Base-by-base conservation (phyloP, 2,888 invertebrate species). In the Campoplex capitator region DNA sequence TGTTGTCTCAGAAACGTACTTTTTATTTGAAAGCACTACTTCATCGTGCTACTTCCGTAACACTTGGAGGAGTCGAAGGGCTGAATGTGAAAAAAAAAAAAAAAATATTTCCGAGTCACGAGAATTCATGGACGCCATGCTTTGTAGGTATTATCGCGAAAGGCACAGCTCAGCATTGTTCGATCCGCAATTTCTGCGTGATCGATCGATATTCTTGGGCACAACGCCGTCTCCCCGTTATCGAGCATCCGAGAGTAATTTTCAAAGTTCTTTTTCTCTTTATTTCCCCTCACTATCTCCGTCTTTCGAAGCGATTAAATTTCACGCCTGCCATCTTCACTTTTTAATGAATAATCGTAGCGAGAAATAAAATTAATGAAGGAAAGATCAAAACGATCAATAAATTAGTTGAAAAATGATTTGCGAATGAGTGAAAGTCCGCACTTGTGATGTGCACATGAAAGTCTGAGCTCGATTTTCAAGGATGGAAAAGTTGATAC, bases 171-270 rank as follows among this genome's bases (percentile, higher is more conserved):
- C 62, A 58, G 80, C 76, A 87, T 87, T 84, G 87, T 87, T 84
- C 79, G 87, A 79, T 76, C 82, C 71, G 82, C 87, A 87, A 84
- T 87, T 87, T 87, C 56, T 84, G 78, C 82, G 65, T 87, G 84
- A 87, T 87, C 84, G 87, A 87, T 87, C 82, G 82, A 84, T 74
- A 75, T 83, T 84, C 82, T 79, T 79, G 70, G 56, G 35, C 28
- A 62, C 74, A 67, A 45, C 68, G 48, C 77, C 9, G 48, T 54
- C 51, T 65, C 58, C 35, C 38, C 9, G 35, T 45, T 56, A 18
- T 48, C 45, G 56, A 45, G 51, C 70, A 67, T 73, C 74, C 38
- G 28, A 81, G 56, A 70, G 82, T 87, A 84, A 87, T 87, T 84
- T 82, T 75, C 23, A 76, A 75, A 48, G 76, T 62, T 54, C 76